phyloP scores from a whole-genome alignment of 2,888 invertebrate genomes.

The Eristalis pertinax region DNA sequence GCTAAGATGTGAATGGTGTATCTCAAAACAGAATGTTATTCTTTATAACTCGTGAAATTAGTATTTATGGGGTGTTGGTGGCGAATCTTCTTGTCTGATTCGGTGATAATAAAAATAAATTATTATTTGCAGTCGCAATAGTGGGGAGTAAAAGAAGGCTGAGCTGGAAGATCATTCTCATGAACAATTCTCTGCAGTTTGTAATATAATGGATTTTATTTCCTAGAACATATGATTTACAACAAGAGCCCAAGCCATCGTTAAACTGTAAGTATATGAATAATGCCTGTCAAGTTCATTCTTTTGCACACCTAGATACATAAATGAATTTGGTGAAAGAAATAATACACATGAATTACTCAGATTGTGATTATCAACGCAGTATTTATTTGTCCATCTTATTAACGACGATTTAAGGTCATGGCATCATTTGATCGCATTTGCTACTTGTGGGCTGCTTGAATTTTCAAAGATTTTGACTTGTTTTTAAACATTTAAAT shows the following conservation, averaged over 20 bases:
- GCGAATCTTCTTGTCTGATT: constrained; percentile 63
- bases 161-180: constrained; percentile 17
- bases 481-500: too few relatives aligned
- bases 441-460: too few relatives aligned
- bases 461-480: too few relatives aligned
- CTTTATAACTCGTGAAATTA: constrained; percentile 82
- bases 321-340: background rate
- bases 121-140: constrained; percentile 53
- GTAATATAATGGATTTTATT: constrained; percentile 9
- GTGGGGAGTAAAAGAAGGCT: background rate
- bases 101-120: constrained; percentile 70
- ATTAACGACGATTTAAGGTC: too few relatives aligned
- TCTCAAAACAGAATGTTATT: constrained; percentile 76
- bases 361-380: too few relatives aligned
- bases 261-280: background rate
- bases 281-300: background rate
- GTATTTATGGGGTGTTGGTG: constrained; percentile 78
- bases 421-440: too few relatives aligned
- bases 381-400: too few relatives aligned
- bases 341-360: too few relatives aligned
- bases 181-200: constrained; percentile 3
- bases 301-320: too few relatives aligned
- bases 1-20: constrained; percentile 46
- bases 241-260: background rate
- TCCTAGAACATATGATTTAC: constrained; percentile 20